These are phyloP conservation scores for Argyrosomus japonicus DNA, from an alignment of 2,113 vertebrate genomes.

Conservation along the genomic window DNA sequence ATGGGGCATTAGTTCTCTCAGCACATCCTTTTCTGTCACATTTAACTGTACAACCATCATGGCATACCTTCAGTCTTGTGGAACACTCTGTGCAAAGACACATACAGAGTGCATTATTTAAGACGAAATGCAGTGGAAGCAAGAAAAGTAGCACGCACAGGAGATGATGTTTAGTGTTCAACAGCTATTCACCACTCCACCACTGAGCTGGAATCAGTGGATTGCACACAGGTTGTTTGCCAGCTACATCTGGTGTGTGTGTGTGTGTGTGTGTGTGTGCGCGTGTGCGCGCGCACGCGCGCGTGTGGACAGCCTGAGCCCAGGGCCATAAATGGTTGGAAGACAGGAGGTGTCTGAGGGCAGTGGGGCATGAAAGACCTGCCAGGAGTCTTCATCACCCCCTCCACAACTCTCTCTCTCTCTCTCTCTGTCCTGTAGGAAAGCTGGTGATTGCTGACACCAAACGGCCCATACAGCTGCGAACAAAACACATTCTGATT, in stretches of 20 bases:
- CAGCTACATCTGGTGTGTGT: conserved; percentile 1
- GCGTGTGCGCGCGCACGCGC: conserved; percentile 20
- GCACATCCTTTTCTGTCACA: background rate
- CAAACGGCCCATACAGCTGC: conserved; percentile 85
- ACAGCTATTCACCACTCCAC: conserved; percentile 18
- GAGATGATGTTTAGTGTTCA: conserved; percentile 3
- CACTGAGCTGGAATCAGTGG: conserved; percentile 34
- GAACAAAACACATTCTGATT: conserved; percentile 91
- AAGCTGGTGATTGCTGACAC: conserved; percentile 93
- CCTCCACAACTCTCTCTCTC: background rate
- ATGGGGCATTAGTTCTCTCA: background rate
- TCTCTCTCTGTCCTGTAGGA: conserved; percentile 79
- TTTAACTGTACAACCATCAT: background rate
- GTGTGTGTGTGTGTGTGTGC: conserved; percentile 15
- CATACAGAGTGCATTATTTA: background rate
- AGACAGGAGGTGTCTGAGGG: conserved; percentile 47
- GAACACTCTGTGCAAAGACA: background rate
- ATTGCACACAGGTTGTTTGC: conserved; percentile 19
- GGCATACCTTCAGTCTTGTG: background rate
- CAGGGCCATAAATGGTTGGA: conserved; percentile 57
- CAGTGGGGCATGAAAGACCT: conserved; percentile 43
- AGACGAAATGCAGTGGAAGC: background rate
- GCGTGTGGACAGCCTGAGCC: conserved; percentile 20
- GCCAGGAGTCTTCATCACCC: conserved; percentile 20
- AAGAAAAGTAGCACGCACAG: background rate